A percentile compares a stretch with the other conserved stretches of the same genome.
These are phyloP conservation scores for Hetaerina titia DNA, from an alignment of 2,888 invertebrate species.

Conservation along the genomic window DNA sequence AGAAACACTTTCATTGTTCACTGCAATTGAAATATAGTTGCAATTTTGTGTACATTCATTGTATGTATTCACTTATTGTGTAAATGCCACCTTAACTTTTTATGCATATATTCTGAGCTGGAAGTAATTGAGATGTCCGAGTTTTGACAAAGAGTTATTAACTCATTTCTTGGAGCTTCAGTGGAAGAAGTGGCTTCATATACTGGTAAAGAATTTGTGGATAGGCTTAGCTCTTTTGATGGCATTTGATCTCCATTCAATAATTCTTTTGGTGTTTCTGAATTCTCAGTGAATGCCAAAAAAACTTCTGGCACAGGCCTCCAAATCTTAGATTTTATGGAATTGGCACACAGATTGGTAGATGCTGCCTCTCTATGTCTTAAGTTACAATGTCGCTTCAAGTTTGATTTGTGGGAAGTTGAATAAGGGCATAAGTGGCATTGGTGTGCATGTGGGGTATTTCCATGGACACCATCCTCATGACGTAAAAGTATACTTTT, in stretches of 20 bases:
- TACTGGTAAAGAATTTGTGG: neutral
- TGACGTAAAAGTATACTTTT: neutral
- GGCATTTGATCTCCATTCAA: neutral
- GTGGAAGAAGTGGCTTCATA: neutral
- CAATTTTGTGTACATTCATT: no score
- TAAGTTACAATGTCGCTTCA: neutral
- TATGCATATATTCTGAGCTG: neutral
- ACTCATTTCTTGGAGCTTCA: neutral
- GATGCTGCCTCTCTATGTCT: neutral
- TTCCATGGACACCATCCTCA: neutral
- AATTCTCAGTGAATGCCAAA: neutral
- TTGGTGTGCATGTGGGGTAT: neutral
- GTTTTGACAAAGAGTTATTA: neutral
- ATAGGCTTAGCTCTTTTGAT: neutral
- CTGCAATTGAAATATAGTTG: no score
- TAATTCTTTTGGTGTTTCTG: neutral
- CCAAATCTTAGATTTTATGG: neutral
- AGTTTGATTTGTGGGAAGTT: conserved; percentile 10
- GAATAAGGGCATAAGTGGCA: neutral
- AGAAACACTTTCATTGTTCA: no score
- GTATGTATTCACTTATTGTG: neutral
- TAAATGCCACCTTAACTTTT: neutral
- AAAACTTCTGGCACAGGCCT: neutral
- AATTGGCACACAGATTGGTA: neutral
- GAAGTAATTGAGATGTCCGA: neutral